Conservation (phyloP, 2,113 vertebrate species). For the Pteruthius melanotis region DNA sequence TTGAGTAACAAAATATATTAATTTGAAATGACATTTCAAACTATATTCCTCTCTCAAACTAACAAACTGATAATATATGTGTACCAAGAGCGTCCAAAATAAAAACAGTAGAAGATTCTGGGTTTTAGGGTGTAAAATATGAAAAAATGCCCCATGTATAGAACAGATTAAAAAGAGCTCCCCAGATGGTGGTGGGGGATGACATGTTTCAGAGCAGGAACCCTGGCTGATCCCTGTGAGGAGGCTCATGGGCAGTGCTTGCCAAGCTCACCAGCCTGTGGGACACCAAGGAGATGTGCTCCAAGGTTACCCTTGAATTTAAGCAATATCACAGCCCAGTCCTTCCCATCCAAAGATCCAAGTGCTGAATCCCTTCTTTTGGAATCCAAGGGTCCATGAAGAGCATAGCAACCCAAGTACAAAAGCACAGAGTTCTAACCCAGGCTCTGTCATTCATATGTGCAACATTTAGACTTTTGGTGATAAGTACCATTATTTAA, state of each 20-base stretch:
- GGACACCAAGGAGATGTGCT: not conserved
- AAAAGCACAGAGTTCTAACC: not conserved
- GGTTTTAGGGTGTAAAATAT: not conserved
- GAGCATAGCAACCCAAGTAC: not conserved
- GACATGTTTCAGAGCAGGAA: not conserved
- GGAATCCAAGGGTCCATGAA: not conserved
- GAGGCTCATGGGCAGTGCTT: not conserved
- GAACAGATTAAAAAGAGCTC: not conserved
- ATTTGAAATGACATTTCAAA: not conserved
- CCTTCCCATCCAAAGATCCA: not conserved
- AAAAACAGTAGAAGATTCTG: not conserved
- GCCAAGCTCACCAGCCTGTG: not conserved
- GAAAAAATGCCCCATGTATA: fast-evolving
- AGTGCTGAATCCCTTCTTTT: not conserved
- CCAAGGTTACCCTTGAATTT: not conserved
- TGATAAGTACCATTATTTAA: not conserved
- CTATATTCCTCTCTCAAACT: not conserved
- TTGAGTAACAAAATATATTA: not conserved
- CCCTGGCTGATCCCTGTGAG: not conserved
- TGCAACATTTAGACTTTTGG: not conserved
- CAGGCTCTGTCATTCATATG: not conserved
- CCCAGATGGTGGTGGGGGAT: not conserved
- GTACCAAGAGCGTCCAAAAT: not conserved
- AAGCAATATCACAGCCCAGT: not conserved
- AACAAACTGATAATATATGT: not conserved